Conservation (phyloP, 2,113 vertebrate genomes). For the Gobiocypris rarus region DNA sequence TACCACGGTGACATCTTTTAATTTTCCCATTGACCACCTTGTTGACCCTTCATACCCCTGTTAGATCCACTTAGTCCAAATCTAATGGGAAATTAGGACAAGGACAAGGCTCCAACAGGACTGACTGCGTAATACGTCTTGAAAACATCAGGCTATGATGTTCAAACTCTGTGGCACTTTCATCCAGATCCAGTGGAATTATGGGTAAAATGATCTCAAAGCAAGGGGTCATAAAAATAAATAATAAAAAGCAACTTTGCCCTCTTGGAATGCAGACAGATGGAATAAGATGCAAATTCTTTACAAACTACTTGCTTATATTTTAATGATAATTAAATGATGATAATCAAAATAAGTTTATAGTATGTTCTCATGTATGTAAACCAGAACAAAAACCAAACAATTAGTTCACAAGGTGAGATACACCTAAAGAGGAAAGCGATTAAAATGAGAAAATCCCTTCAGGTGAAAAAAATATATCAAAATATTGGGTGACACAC, state of each 20-base stretch:
- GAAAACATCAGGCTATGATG: not conserved
- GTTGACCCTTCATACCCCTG: not conserved
- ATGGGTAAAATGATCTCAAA: not conserved
- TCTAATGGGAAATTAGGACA: not conserved
- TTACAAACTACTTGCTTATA: not conserved
- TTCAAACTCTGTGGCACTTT: not conserved
- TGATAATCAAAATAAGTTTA: too few species aligned
- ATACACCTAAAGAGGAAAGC: too few species aligned
- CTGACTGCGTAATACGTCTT: not conserved
- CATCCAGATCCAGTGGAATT: not conserved
- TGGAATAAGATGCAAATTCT: not conserved
- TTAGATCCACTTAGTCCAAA: not conserved
- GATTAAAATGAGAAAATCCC: too few species aligned
- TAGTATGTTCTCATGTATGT: too few species aligned
- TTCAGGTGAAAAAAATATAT: not conserved
- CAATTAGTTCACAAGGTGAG: too few species aligned
- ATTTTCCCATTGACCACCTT: not conserved
- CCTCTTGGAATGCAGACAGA: not conserved
- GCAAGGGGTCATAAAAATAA: not conserved
- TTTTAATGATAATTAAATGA: not conserved
- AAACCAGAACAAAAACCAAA: too few species aligned
- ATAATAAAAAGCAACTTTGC: not conserved
- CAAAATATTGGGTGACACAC: not conserved
- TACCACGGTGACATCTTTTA: not conserved
- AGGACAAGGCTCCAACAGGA: too few species aligned